Conservation (phyloP, 2,797 vertebrate genomes). For the Sebastes trivittatus region DNA sequence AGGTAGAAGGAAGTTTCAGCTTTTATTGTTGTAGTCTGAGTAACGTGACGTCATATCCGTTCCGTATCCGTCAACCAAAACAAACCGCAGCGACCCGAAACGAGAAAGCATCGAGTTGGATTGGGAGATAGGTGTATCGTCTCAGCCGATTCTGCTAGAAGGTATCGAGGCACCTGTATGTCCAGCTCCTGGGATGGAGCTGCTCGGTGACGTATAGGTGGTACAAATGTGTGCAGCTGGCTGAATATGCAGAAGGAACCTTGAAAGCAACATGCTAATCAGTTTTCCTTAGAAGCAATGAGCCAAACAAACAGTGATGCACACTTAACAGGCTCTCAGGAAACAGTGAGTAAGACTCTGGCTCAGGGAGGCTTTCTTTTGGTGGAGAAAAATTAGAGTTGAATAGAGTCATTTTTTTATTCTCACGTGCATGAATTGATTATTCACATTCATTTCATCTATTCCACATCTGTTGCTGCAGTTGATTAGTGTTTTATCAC, state of each 20-base stretch:
- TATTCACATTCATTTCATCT: neutral
- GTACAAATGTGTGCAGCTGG: conserved; percentile 10
- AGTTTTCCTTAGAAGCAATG: conserved; percentile 23
- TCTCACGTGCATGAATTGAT: neutral
- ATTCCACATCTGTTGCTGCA: neutral
- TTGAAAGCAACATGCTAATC: conserved; percentile 30
- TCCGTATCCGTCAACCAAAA: no score
- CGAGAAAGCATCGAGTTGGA: no score
- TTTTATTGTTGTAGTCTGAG: no score
- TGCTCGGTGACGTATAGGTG: neutral
- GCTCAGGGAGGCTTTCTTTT: conserved; percentile 6
- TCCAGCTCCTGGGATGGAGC: neutral
- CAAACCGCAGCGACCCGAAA: no score
- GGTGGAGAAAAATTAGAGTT: neutral
- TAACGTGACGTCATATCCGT: no score
- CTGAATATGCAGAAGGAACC: conserved; percentile 1
- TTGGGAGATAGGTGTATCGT: no score
- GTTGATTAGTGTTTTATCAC: conserved; percentile 17
- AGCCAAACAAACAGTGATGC: conserved; percentile 31
- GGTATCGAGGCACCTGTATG: neutral
- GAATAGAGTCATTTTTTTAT: neutral
- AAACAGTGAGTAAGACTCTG: conserved; percentile 51
- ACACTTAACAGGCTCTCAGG: conserved; percentile 18
- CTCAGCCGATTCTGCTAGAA: no score
- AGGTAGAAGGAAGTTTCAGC: accelerated